These are phyloP conservation scores for Morpho helenor DNA, from an alignment of 2,888 invertebrate species.

Conservation along the genomic window DNA sequence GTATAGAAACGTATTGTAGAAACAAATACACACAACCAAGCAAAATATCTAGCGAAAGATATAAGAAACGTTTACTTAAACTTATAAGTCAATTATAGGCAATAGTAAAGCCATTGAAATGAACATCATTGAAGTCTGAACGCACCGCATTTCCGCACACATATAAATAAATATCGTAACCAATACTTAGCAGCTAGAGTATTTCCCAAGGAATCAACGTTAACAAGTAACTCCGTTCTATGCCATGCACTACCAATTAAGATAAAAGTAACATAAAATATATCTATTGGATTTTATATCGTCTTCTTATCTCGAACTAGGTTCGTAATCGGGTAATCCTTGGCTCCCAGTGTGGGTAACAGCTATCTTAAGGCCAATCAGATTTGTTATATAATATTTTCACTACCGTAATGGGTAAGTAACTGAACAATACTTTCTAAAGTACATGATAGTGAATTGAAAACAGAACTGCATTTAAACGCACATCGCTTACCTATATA, in stretches of 20 bases:
- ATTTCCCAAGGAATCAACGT: constrained; percentile 28
- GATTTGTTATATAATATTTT: constrained; percentile 15
- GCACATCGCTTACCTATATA: no score
- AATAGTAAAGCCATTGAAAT: no score
- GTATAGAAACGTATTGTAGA: no score
- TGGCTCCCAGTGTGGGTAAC: constrained; percentile 29
- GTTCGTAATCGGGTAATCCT: constrained; percentile 26
- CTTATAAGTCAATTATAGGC: no score
- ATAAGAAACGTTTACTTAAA: no score
- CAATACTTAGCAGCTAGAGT: constrained; percentile 16
- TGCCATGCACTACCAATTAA: constrained; percentile 35
- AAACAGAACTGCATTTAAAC: no score
- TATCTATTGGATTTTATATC: constrained; percentile 36
- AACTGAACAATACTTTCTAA: not conserved
- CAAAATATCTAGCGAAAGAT: no score
- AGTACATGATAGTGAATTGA: not conserved
- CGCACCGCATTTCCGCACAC: no score
- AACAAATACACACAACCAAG: no score
- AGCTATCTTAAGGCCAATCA: constrained; percentile 29
- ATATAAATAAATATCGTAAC: constrained; percentile 5
- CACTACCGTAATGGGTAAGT: constrained; percentile 1
- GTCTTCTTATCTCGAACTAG: constrained; percentile 26
- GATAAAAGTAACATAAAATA: constrained; percentile 38
- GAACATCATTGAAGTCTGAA: no score
- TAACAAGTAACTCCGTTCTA: constrained; percentile 33